Evolutionary conservation across 1,140 invertebrate genomes (phyloP).

Genomic region (Riptortus pedestris): DNA sequence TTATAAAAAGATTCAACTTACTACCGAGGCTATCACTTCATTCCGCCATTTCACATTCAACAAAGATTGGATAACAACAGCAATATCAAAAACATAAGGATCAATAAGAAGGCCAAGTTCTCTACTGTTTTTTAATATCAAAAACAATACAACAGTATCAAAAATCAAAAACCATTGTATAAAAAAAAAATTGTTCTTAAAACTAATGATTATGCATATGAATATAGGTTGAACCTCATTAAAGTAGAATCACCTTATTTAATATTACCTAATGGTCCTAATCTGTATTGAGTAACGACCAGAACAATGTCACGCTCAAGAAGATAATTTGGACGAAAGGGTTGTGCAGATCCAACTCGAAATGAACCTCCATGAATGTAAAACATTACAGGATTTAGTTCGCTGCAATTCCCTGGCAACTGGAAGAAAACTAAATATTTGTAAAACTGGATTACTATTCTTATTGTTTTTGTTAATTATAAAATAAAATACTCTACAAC

Average conservation of each 20-base stretch:
- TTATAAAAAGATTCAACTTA: no score
- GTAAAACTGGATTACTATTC: background rate
- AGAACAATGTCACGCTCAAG: constrained; percentile 36
- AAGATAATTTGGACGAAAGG: constrained; percentile 31
- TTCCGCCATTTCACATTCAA: no score
- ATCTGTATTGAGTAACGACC: constrained; percentile 36
- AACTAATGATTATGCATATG: no score
- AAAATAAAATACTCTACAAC: background rate
- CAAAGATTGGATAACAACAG: no score
- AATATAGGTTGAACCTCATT: no score
- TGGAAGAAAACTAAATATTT: background rate
- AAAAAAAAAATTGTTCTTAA: no score
- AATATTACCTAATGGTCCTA: constrained; percentile 35
- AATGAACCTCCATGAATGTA: constrained; percentile 35
- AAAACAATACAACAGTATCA: no score
- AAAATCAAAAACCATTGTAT: no score
- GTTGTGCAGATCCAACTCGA: constrained; percentile 31
- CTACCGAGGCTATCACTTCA: no score
- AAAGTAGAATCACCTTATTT: background rate
- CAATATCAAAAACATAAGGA: no score
- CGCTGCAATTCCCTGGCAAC: constrained; percentile 22
- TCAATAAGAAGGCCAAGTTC: no score
- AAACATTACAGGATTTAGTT: constrained; percentile 32
- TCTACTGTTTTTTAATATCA: no score
- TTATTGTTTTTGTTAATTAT: background rate